These are phyloP conservation scores for Nezara viridula DNA, from an alignment of 2,888 invertebrate species.

Conservation along the genomic window DNA sequence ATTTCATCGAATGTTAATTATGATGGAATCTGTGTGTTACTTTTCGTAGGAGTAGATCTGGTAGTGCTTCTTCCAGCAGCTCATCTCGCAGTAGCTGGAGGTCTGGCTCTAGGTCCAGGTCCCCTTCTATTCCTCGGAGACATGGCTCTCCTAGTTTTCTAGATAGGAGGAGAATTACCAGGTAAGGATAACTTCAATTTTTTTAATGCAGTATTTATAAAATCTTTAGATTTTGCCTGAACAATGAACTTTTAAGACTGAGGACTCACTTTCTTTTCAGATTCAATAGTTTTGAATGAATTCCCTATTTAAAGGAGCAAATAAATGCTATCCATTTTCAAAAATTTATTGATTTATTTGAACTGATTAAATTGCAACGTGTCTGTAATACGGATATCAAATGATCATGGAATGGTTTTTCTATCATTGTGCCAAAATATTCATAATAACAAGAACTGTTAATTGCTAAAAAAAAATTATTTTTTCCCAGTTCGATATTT, in stretches of 20 bases:
- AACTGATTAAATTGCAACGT: not conserved
- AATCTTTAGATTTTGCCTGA: not conserved
- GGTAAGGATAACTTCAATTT: constrained; percentile 75
- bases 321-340: too few species aligned
- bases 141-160: constrained; percentile 95
- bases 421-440: not conserved
- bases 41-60: constrained; percentile 64
- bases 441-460: too few species aligned
- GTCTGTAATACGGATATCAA: not conserved
- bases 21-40: not conserved
- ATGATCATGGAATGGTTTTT: too few species aligned
- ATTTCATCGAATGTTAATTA: constrained; percentile 44
- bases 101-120: constrained; percentile 73
- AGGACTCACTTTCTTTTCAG: not conserved
- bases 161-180: constrained; percentile 93
- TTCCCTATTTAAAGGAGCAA: not conserved
- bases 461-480: not conserved
- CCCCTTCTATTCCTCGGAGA: constrained; percentile 92
- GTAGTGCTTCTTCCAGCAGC: constrained; percentile 72
- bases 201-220: not conserved
- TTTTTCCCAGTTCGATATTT: not conserved
- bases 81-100: constrained; percentile 69
- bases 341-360: too few species aligned
- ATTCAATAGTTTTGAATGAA: not conserved
- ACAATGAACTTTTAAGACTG: not conserved